Evolutionary conservation across 23 tunicate genomes (phyloP).

Genomic region (Styela plicata): DNA sequence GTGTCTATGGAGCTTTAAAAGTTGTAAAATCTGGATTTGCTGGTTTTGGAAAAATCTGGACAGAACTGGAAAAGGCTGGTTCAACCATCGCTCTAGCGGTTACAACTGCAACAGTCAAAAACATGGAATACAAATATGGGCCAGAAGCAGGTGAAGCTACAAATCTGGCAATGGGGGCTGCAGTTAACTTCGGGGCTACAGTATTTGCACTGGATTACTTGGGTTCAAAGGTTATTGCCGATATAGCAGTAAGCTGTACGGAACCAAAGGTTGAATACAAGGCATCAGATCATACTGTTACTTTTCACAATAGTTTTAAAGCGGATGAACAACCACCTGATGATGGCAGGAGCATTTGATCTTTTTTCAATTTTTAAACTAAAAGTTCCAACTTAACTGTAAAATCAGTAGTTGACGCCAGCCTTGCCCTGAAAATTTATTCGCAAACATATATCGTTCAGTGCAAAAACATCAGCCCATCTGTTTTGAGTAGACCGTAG

Average conservation of each 20-base stretch:
- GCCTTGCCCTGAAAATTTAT: too few relatives aligned
- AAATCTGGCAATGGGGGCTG: conserved; percentile 51
- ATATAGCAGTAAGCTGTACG: conserved; percentile 9
- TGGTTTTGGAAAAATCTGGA: conserved; percentile 65
- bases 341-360: not conserved
- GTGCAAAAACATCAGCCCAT: too few relatives aligned
- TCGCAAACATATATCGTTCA: too few relatives aligned
- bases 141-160: conserved; percentile 54
- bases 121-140: conserved; percentile 62
- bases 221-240: conserved; percentile 62
- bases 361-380: too few relatives aligned
- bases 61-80: conserved; percentile 50
- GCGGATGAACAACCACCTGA: not conserved
- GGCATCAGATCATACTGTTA: not conserved
- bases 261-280: not conserved
- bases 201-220: conserved; percentile 52
- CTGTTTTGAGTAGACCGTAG: too few relatives aligned
- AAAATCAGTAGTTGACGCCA: too few relatives aligned
- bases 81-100: conserved; percentile 52
- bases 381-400: too few relatives aligned
- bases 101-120: conserved; percentile 54
- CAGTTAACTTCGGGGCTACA: conserved; percentile 44
- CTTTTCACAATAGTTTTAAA: not conserved
- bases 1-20: conserved; percentile 17
- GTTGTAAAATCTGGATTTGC: conserved; percentile 52